Conservation (phyloP, 2,797 vertebrate genomes). For the Nannoperca obscura region DNA sequence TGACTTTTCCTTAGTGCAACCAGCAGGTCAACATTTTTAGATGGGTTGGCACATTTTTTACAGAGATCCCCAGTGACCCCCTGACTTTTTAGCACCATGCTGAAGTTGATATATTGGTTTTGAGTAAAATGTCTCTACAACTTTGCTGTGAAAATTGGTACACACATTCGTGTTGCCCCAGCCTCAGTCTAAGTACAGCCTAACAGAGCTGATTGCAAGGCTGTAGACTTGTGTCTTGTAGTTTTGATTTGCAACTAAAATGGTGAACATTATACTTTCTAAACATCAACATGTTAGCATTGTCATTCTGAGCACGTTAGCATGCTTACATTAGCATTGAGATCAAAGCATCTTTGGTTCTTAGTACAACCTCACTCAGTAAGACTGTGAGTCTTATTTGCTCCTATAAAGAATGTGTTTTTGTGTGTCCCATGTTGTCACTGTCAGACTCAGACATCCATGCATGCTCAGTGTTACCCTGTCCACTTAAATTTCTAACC, state of each 20-base stretch:
- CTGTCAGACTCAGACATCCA: constrained; percentile 36
- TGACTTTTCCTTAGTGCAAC: background rate
- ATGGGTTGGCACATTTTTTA: background rate
- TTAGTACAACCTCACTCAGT: background rate
- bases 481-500: constrained; percentile 1
- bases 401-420: constrained; percentile 11
- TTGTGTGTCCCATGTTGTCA: constrained; percentile 12
- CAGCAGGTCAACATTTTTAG: background rate
- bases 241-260: background rate
- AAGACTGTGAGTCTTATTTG: background rate
- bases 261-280: background rate
- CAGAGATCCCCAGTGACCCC: background rate
- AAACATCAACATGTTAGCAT: background rate
- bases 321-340: background rate
- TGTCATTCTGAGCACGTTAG: background rate
- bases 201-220: background rate
- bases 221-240: background rate
- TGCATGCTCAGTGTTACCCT: constrained; percentile 36
- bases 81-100: no score
- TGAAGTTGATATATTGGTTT: no score
- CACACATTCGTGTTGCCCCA: no score
- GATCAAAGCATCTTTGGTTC: background rate
- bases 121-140: no score
- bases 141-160: no score
- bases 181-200: no score